Percentiles rank a stretch among this genome's conserved stretches.
Evolutionary conservation across 2,888 invertebrate genomes (phyloP).

Genomic region (Platycnemis pennipes): DNA sequence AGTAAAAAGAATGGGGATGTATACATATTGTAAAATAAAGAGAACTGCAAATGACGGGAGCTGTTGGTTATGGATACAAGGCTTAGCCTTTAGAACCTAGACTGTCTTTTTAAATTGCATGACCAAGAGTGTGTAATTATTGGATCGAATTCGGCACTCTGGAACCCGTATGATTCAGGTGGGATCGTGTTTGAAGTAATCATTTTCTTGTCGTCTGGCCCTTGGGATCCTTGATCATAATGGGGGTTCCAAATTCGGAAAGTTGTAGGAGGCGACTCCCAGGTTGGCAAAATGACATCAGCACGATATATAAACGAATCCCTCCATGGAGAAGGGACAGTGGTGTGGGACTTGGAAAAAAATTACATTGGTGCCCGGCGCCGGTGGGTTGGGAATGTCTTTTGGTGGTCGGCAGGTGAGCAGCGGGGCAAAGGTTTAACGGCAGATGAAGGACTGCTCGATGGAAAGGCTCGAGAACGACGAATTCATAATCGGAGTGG

Average conservation of each 20-base stretch:
- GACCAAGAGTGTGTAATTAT: too few relatives aligned
- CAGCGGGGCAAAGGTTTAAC: background rate
- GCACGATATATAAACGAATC: background rate
- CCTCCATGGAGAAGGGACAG: background rate
- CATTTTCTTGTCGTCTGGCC: background rate
- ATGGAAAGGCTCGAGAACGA: background rate
- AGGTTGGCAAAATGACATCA: background rate
- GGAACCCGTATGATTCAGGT: background rate
- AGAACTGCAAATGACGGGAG: too few relatives aligned
- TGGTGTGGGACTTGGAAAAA: background rate
- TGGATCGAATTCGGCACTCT: background rate
- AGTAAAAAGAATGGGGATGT: too few relatives aligned
- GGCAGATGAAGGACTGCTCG: background rate
- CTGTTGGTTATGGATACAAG: too few relatives aligned
- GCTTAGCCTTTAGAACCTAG: too few relatives aligned
- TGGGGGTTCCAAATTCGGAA: background rate
- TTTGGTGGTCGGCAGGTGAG: background rate
- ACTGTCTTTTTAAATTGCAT: too few relatives aligned
- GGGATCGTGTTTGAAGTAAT: background rate
- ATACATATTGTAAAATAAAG: too few relatives aligned
- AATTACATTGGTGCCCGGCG: background rate
- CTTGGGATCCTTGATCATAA: background rate
- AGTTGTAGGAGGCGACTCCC: background rate
- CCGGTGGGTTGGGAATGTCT: background rate
- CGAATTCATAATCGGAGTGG: background rate